phyloP scores from a whole-genome alignment of 2,888 invertebrate species.

The Agrilus biguttatus region DNA sequence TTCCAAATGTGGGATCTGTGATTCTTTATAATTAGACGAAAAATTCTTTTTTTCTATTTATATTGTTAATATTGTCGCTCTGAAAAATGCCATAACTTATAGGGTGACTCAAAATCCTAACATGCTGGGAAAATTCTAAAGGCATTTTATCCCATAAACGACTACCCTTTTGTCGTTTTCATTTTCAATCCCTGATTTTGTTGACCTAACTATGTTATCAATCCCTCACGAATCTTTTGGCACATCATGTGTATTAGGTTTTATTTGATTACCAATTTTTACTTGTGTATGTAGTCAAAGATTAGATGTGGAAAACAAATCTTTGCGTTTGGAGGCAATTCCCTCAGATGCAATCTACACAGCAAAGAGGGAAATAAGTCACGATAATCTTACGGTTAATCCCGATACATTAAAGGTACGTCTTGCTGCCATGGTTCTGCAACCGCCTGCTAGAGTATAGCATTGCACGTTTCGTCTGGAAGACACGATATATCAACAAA shows the following conservation, averaged over 20 bases:
- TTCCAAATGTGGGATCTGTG: no score
- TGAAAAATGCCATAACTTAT: no score
- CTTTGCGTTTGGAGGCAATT: slow-evolving; percentile 39
- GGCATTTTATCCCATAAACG: no score
- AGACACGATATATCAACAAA: slow-evolving; percentile 7
- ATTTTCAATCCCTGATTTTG: no score
- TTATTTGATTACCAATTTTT: slow-evolving; percentile 1
- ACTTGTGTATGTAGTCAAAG: slow-evolving; percentile 20
- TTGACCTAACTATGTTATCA: no score
- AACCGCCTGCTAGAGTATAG: slow-evolving; percentile 76
- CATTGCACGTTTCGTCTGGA: slow-evolving; percentile 28
- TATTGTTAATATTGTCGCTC: no score
- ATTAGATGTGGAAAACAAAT: slow-evolving; percentile 32
- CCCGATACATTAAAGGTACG: slow-evolving; percentile 80
- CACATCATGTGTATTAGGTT: not conserved
- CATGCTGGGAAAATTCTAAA: no score
- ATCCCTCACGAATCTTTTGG: not conserved
- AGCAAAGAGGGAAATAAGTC: slow-evolving; percentile 28
- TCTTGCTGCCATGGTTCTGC: slow-evolving; percentile 78
- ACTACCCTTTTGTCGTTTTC: no score
- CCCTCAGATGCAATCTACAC: slow-evolving; percentile 66
- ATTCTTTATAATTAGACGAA: no score
- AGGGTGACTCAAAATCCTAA: no score
- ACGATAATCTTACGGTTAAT: slow-evolving; percentile 13
- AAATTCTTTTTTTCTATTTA: no score